Percentiles rank a stretch among this genome's conserved stretches.
These are phyloP conservation scores for Saccostrea cuccullata DNA, from an alignment of 1,140 invertebrate species.

Conservation along the genomic window DNA sequence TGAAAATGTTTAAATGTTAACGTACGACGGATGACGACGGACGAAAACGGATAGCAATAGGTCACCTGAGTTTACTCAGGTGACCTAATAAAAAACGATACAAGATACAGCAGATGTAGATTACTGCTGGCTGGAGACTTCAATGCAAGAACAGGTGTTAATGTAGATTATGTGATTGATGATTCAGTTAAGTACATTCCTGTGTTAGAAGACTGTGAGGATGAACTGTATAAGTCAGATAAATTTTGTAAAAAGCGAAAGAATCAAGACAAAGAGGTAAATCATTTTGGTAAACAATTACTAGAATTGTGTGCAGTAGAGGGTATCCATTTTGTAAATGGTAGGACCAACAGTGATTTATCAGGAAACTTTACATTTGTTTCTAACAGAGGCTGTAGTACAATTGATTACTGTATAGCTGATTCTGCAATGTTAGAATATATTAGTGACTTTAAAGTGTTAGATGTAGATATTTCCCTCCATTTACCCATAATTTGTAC, in stretches of 20 bases:
- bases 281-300: neutral
- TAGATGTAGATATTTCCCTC: neutral
- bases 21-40: too few relatives aligned
- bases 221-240: neutral
- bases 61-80: too few relatives aligned
- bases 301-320: constrained; percentile 4
- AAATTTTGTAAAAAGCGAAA: constrained; percentile 15
- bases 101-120: neutral
- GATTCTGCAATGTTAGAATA: neutral
- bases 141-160: neutral
- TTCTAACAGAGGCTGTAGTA: neutral
- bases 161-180: constrained; percentile 1
- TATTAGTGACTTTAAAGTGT: constrained; percentile 21
- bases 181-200: neutral
- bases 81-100: too few relatives aligned
- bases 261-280: neutral
- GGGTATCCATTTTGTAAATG: neutral
- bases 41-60: too few relatives aligned
- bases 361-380: neutral
- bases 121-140: neutral
- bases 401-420: neutral
- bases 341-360: neutral
- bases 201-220: constrained; percentile 8
- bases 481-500: constrained; percentile 17
- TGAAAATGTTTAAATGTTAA: too few relatives aligned